These are phyloP conservation scores for Yasuhikotakia modesta DNA, from an alignment of 2,797 vertebrate genomes.

Conservation along the genomic window DNA sequence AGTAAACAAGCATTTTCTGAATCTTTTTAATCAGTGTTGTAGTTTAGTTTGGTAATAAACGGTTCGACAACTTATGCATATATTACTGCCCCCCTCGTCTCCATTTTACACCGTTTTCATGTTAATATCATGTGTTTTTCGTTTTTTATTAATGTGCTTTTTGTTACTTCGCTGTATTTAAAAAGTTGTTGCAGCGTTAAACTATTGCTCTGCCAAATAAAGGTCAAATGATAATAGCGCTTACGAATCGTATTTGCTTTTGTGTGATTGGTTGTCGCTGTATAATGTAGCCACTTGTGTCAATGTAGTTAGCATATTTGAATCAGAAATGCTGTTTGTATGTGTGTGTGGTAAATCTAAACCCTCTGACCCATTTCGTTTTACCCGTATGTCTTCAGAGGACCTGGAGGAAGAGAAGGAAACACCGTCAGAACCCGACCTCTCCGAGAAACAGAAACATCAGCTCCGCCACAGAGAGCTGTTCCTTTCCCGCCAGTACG, in stretches of 20 bases:
- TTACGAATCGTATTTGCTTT: no score
- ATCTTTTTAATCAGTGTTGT: neutral
- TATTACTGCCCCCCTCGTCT: neutral
- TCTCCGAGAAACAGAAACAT: slow-evolving; percentile 97
- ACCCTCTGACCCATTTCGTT: neutral
- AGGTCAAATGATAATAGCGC: slow-evolving; percentile 7
- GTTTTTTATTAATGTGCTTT: neutral
- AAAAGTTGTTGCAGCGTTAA: neutral
- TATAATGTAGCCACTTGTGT: neutral
- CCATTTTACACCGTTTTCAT: neutral
- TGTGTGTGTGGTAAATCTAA: neutral
- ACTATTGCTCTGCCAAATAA: neutral
- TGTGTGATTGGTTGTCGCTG: neutral
- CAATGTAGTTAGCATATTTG: neutral
- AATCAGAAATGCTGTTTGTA: neutral
- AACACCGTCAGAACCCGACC: slow-evolving; percentile 83
- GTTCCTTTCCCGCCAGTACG: slow-evolving; percentile 94
- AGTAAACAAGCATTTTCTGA: neutral
- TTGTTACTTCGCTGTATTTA: neutral
- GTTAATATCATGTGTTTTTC: no score
- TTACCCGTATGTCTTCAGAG: slow-evolving; percentile 75
- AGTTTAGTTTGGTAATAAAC: neutral
- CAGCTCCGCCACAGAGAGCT: slow-evolving; percentile 95
- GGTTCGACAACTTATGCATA: neutral
- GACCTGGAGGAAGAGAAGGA: slow-evolving; percentile 95